Percentiles rank a stretch among this genome's conserved stretches.
phyloP scores from a whole-genome alignment of 2,797 vertebrate species.

The Scyliorhinus canicula region DNA sequence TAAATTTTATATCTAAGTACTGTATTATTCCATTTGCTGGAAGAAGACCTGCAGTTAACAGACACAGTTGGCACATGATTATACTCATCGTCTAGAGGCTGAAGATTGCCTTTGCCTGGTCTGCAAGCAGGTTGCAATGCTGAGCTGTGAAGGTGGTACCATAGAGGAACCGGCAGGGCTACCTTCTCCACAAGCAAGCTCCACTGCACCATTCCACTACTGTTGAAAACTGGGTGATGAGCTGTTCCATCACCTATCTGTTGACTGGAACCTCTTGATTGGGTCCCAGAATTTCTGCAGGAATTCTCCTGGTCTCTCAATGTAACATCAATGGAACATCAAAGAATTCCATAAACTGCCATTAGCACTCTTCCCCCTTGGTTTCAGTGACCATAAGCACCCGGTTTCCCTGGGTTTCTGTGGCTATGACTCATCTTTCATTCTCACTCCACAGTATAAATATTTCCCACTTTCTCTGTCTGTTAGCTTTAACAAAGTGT shows the following conservation, averaged over 20 bases:
- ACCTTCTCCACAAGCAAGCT: background rate
- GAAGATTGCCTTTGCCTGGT: background rate
- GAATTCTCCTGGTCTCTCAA: no score
- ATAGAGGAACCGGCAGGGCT: background rate
- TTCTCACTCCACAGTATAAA: no score
- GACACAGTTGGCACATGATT: no score
- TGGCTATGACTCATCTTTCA: no score
- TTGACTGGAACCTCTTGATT: no score
- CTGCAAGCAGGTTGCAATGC: no score
- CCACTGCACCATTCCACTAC: background rate
- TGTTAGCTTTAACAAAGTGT: no score
- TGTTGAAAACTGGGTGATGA: background rate
- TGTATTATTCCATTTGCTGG: background rate
- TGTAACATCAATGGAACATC: background rate
- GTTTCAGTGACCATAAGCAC: no score
- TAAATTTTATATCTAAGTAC: background rate
- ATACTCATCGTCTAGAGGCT: background rate
- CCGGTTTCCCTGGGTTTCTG: no score
- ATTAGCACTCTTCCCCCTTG: no score
- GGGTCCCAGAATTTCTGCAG: no score
- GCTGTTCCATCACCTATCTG: background rate
- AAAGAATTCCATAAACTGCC: background rate
- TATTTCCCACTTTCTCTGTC: no score
- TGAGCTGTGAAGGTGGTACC: background rate
- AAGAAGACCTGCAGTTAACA: background rate